Conservation (phyloP, 2,113 vertebrate species). For the Fukomys damarensis region DNA sequence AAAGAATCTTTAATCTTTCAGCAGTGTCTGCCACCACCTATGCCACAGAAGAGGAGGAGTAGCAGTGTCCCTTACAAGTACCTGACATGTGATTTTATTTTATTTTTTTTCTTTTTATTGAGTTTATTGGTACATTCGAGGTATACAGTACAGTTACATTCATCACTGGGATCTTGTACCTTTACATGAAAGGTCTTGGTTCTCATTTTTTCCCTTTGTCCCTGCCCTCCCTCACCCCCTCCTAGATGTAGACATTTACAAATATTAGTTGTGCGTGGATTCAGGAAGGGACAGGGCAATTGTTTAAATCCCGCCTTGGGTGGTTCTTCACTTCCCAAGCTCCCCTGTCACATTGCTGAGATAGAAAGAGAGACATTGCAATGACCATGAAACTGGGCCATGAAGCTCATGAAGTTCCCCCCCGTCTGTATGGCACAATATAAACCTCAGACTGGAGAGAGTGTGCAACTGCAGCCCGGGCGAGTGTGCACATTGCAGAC, state of each 20-base stretch:
- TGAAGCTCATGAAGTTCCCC: background rate
- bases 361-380: background rate
- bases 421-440: background rate
- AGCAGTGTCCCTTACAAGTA: background rate
- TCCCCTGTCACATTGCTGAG: background rate
- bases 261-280: background rate
- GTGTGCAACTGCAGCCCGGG: background rate
- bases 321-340: background rate
- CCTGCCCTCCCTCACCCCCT: too few relatives aligned
- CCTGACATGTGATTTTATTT: background rate
- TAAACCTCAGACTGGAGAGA: background rate
- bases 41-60: background rate
- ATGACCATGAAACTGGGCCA: background rate
- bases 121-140: too few relatives aligned
- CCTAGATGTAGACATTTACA: background rate
- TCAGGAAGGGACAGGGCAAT: background rate
- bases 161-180: too few relatives aligned
- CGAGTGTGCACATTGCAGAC: rapidly evolving
- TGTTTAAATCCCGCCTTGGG: background rate
- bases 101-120: too few relatives aligned
- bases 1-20: background rate
- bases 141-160: too few relatives aligned
- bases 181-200: too few relatives aligned
- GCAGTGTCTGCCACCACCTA: background rate
- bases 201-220: too few relatives aligned